Percentiles rank a stretch among this genome's conserved stretches.
Conservation (phyloP, 2,113 vertebrate genomes). For the Hippocampus comes region DNA sequence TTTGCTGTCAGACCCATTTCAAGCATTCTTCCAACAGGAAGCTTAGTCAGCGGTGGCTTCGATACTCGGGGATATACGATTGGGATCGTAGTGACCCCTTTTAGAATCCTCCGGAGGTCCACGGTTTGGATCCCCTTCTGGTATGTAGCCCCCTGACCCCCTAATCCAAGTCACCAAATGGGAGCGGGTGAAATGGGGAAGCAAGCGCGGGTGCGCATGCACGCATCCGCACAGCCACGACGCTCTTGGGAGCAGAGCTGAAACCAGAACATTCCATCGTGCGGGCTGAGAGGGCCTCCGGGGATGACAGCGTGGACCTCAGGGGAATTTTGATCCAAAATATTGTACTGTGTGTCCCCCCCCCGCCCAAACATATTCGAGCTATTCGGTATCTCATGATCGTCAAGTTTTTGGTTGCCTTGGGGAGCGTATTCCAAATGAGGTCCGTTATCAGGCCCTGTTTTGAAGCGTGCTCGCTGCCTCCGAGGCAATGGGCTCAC, state of each 20-base stretch:
- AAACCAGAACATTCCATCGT: conserved; percentile 50
- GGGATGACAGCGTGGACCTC: conserved; percentile 47
- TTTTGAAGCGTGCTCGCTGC: conserved; percentile 22
- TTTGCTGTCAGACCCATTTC: conserved; percentile 8
- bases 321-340: conserved; percentile 15
- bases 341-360: no score
- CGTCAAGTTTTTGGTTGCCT: conserved; percentile 30
- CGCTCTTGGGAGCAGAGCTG: conserved; percentile 42
- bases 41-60: neutral
- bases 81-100: neutral
- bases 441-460: conserved; percentile 39
- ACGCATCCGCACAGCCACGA: conserved; percentile 36
- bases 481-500: conserved; percentile 41
- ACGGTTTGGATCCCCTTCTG: conserved; percentile 17
- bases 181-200: conserved; percentile 31
- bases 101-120: conserved; percentile 11
- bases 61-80: conserved; percentile 8
- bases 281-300: conserved; percentile 32
- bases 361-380: conserved; percentile 9
- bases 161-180: conserved; percentile 17
- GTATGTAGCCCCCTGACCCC: conserved; percentile 2
- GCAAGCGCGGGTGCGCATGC: conserved; percentile 37
- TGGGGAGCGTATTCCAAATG: conserved; percentile 31
- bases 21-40: neutral
- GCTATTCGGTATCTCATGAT: conserved; percentile 40